Conservation (phyloP, 2,888 invertebrate species). For the Phrixothrix hirtus region DNA sequence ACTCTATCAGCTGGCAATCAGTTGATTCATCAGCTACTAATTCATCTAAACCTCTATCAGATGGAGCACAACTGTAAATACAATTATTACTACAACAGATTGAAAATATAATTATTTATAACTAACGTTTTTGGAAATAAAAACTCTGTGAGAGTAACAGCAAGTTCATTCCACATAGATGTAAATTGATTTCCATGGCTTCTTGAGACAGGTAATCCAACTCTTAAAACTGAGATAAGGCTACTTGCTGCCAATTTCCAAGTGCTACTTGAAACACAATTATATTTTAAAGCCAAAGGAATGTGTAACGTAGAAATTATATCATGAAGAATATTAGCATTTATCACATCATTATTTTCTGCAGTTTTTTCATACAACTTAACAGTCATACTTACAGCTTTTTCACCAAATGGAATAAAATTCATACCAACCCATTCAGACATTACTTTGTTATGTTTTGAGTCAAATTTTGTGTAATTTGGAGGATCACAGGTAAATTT, state of each 20-base stretch:
- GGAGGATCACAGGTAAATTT: constrained; percentile 73
- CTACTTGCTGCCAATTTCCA: constrained; percentile 83
- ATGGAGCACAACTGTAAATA: constrained; percentile 57
- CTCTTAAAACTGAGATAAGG: constrained; percentile 75
- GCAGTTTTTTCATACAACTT: constrained; percentile 76
- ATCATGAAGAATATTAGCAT: constrained; percentile 71
- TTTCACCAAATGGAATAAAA: constrained; percentile 85
- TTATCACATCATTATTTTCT: constrained; percentile 70
- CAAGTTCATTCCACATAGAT: constrained; percentile 85
- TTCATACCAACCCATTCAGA: constrained; percentile 79
- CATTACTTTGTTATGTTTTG: constrained; percentile 57
- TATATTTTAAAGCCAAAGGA: constrained; percentile 79
- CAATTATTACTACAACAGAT: too few species aligned
- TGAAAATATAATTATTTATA: too few species aligned
- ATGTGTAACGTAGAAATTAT: constrained; percentile 68
- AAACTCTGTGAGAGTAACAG: constrained; percentile 85
- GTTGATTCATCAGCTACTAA: constrained; percentile 74
- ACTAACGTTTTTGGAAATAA: constrained; percentile 80
- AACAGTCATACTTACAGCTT: constrained; percentile 73
- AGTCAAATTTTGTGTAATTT: constrained; percentile 60
- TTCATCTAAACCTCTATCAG: constrained; percentile 64
- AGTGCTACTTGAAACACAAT: constrained; percentile 76
- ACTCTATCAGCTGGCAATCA: constrained; percentile 80
- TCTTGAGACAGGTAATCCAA: constrained; percentile 86
- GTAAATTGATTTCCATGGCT: constrained; percentile 73